Evolutionary conservation across 1,140 invertebrate genomes (phyloP), one percentile per base, ranked within the genome.

Genomic region (Zaprionus camerounensis): DNA sequence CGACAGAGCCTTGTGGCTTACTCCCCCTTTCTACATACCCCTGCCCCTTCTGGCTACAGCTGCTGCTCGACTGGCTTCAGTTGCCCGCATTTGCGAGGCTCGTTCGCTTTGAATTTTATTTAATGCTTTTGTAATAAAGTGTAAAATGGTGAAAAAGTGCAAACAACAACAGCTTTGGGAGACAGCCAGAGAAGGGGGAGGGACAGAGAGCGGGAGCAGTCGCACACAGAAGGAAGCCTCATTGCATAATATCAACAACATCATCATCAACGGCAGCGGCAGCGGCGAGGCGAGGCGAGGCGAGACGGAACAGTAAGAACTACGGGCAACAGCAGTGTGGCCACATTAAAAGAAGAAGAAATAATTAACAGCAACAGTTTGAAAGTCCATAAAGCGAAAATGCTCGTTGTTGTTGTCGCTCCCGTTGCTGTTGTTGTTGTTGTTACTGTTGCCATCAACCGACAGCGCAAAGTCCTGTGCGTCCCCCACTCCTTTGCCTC

Each of bases 51-150:
- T 36, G 53, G 22, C 44, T 34, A 12, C 41, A 49, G 9, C 61
- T 46, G 49, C 51, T 44, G 59, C 11, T 51, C 15, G 57, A 38
- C 68, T 49, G 17, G 34, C 46, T 41, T 6, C 53, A 22, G 46
- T 31, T 63, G 76, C 58, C 68, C 64, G 67, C 63, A 69, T 78
- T 83, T 76, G 72, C 71, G 84, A 81, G 81, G 59, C 81, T 77
- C 85, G 78, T 90, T 90, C 85, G 85, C 85, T 90, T 90, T 90
- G 85, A 90, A 90, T 90, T 90, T 90, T 90, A 90, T 90, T 90
- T 90, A 90, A 90, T 90, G 86, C 81, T 85, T 90, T 90, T 90
- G 85, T 90, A 90, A 90, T 90, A 90, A 90, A 90, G 85, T 90
- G 85, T 81, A 90, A 90, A 90, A 90, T 90, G 85, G 78, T 80